Evolutionary conservation across 2,113 vertebrate genomes (phyloP).

Genomic region (Apodemus speciosus): DNA sequence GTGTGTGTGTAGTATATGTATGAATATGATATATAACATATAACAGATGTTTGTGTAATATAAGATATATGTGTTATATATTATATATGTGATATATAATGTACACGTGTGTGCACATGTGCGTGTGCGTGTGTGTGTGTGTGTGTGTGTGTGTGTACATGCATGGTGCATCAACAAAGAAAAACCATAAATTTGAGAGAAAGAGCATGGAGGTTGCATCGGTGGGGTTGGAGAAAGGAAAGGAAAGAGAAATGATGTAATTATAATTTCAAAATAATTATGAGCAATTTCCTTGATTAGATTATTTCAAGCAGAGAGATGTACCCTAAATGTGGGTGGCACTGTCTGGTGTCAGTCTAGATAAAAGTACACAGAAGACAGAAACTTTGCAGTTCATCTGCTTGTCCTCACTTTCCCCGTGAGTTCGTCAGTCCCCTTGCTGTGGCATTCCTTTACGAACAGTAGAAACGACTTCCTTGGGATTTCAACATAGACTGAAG

Average conservation of each 20-base stretch:
- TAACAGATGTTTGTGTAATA: too few species aligned
- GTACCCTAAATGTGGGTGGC: not conserved
- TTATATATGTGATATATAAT: too few species aligned
- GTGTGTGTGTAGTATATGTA: too few species aligned
- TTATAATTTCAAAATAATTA: not conserved
- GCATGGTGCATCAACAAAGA: not conserved
- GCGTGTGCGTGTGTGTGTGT: too few species aligned
- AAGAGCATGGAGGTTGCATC: not conserved
- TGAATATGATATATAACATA: too few species aligned
- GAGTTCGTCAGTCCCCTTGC: not conserved
- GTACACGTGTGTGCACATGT: too few species aligned
- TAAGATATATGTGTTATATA: too few species aligned
- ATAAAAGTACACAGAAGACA: not conserved
- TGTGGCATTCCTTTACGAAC: not conserved
- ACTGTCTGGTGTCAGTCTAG: not conserved
- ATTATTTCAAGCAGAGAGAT: not conserved
- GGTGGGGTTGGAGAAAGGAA: not conserved
- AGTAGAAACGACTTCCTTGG: not conserved
- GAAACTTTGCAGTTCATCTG: not conserved
- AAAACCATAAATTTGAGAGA: not conserved
- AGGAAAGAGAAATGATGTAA: not conserved
- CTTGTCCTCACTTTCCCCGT: not conserved
- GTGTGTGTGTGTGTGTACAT: too few species aligned
- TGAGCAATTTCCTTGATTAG: not conserved
- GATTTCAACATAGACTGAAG: not conserved